phyloP scores from a whole-genome alignment of 2,797 vertebrate genomes.

The Chrosomus eos region DNA sequence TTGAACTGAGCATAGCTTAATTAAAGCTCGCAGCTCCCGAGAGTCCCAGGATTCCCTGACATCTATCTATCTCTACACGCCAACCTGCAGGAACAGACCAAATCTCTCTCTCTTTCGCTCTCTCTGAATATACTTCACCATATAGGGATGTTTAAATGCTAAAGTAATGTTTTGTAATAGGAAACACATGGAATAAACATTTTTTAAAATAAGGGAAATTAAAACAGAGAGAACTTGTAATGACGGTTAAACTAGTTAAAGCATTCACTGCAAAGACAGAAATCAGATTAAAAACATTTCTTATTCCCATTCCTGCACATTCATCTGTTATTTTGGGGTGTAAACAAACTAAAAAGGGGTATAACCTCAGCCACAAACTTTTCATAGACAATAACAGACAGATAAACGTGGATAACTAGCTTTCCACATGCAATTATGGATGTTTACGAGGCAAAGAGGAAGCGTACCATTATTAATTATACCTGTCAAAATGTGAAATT shows the following conservation, averaged over 20 bases:
- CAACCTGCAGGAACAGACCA: neutral
- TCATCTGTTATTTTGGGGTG: neutral
- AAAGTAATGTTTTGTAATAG: neutral
- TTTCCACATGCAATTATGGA: neutral
- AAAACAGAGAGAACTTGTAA: neutral
- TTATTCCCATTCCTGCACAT: neutral
- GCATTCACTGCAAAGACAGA: neutral
- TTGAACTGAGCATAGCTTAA: slow-evolving; percentile 71
- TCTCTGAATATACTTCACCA: neutral
- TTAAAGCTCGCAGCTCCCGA: slow-evolving; percentile 68
- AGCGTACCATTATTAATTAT: neutral
- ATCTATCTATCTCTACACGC: slow-evolving; percentile 57
- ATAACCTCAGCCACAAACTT: neutral
- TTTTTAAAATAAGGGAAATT: neutral
- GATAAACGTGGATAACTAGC: neutral
- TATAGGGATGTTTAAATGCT: neutral
- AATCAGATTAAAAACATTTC: neutral
- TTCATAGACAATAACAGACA: neutral
- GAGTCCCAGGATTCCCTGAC: slow-evolving; percentile 65
- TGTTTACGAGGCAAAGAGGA: neutral
- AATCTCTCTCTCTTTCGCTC: neutral
- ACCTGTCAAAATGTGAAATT: neutral
- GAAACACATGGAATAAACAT: neutral
- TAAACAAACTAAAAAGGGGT: neutral
- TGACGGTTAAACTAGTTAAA: neutral